A percentile compares a stretch with the other conserved stretches of the same genome.
phyloP scores from a whole-genome alignment of 2,888 invertebrate genomes.

The Noctua comes region DNA sequence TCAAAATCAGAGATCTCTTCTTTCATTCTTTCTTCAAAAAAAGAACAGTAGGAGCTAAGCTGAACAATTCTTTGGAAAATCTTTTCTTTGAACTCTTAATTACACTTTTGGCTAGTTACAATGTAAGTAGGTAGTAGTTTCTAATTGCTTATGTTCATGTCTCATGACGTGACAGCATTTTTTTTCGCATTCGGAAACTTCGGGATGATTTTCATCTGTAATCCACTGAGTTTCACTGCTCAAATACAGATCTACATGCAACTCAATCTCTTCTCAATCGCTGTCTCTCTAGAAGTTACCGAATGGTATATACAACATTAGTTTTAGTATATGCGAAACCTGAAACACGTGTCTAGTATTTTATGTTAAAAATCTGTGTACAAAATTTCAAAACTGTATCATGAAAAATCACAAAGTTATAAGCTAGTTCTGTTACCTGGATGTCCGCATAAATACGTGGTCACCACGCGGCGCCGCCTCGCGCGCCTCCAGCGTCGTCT shows the following conservation, averaged over 20 bases:
- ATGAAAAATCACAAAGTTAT: too few relatives aligned
- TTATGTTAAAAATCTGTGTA: too few relatives aligned
- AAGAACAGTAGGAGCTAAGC: neutral
- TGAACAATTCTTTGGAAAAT: neutral
- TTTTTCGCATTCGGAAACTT: neutral
- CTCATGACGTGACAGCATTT: neutral
- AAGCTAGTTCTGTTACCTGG: too few relatives aligned
- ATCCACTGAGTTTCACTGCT: neutral
- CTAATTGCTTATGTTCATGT: neutral
- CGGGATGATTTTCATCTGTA: neutral
- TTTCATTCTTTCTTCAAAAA: neutral
- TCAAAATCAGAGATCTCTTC: neutral
- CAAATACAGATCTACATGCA: neutral
- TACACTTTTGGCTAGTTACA: neutral
- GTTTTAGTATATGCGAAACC: too few relatives aligned
- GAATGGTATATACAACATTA: neutral
- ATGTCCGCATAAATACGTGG: too few relatives aligned
- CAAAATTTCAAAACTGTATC: too few relatives aligned
- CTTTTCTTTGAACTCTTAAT: neutral
- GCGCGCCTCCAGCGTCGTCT: too few relatives aligned
- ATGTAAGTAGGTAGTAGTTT: neutral
- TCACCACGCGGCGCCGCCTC: too few relatives aligned
- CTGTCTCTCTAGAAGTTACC: neutral
- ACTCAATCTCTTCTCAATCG: neutral
- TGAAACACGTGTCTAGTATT: too few relatives aligned